Conservation (phyloP, 2,797 vertebrate genomes). For the Triplophysa yarkandensis region DNA sequence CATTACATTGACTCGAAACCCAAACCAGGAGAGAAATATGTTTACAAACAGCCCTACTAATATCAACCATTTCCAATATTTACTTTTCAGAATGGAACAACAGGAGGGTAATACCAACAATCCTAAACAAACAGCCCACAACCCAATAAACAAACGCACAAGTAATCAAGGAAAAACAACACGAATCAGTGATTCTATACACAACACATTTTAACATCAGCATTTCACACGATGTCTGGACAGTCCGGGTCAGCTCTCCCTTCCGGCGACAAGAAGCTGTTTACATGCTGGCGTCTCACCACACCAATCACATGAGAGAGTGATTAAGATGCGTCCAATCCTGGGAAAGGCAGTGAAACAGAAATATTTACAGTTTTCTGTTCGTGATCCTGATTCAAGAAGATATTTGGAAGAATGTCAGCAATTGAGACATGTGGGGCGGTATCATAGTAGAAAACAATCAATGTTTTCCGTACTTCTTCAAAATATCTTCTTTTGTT, state of each 20-base stretch:
- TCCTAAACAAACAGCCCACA: neutral
- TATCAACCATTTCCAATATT: neutral
- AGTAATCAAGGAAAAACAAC: conserved; percentile 3
- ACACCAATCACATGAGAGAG: neutral
- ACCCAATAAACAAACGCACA: neutral
- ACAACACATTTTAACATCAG: conserved; percentile 2
- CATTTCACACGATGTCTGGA: neutral
- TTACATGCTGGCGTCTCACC: neutral
- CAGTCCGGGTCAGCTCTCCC: neutral
- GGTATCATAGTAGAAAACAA: no score
- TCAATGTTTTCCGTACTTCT: no score
- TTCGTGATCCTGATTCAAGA: no score
- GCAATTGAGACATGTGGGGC: no score
- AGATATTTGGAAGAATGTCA: no score
- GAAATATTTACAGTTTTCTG: no score
- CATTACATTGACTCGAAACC: neutral
- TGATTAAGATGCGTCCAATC: neutral
- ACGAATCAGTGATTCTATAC: neutral
- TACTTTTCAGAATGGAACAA: neutral
- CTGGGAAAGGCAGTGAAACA: no score
- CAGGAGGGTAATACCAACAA: neutral
- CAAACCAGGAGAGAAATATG: neutral
- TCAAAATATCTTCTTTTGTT: no score
- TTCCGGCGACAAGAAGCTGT: neutral
- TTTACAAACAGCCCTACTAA: neutral